A percentile compares a stretch with the other conserved stretches of the same genome.
Evolutionary conservation across 2,113 vertebrate species (phyloP).

Genomic region (Tor tambroides): DNA sequence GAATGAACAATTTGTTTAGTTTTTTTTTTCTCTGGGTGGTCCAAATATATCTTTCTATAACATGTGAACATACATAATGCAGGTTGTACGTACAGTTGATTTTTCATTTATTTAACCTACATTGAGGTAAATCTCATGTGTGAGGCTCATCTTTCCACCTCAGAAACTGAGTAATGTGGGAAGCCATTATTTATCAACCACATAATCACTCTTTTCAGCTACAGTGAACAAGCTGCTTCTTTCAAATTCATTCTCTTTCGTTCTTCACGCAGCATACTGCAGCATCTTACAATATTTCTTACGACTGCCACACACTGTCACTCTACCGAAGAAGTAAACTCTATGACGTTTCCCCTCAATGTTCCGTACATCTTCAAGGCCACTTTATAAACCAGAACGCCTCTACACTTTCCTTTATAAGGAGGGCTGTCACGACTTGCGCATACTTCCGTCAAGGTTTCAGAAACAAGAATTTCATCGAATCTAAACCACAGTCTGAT

Average conservation of each 20-base stretch:
- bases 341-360: constrained; percentile 13
- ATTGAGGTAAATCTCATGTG: constrained; percentile 2
- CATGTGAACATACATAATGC: neutral
- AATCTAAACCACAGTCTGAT: neutral
- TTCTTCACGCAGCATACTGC: neutral
- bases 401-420: constrained; percentile 45
- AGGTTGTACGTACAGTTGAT: neutral
- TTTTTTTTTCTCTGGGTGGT: neutral
- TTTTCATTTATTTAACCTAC: constrained; percentile 21
- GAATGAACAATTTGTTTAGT: neutral
- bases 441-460: constrained; percentile 6
- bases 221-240: neutral
- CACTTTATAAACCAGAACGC: constrained; percentile 40
- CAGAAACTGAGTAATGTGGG: constrained; percentile 1
- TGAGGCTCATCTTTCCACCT: constrained; percentile 12
- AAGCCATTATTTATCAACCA: constrained; percentile 20
- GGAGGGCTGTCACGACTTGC: constrained; percentile 47
- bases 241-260: neutral
- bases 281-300: neutral
- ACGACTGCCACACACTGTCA: neutral
- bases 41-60: neutral
- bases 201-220: constrained; percentile 22
- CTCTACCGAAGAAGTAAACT: neutral
- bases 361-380: constrained; percentile 49
- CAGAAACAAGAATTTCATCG: neutral